Evolutionary conservation across 2,888 invertebrate genomes (phyloP).

Genomic region (Idaea biselata): DNA sequence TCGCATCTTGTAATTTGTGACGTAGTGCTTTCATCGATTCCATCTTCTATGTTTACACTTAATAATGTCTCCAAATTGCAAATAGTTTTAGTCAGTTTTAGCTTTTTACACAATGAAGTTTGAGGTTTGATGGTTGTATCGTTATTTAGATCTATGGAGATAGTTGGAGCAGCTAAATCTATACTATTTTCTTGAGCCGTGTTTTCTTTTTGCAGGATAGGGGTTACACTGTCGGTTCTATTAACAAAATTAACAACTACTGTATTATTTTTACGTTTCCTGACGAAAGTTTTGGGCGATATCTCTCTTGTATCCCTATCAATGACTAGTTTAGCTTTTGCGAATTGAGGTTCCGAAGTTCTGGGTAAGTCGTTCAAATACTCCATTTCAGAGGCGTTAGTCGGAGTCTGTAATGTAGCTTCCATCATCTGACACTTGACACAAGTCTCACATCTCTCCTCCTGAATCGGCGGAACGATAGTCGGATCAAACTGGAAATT

Average conservation of each 20-base stretch:
- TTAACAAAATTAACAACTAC: conserved; percentile 57
- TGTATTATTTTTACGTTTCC: conserved; percentile 66
- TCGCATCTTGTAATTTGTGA: conserved; percentile 4
- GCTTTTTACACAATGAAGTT: conserved; percentile 9
- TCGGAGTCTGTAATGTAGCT: conserved; percentile 86
- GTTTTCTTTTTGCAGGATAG: not conserved
- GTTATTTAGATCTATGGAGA: not conserved
- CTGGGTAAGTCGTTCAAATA: conserved; percentile 72
- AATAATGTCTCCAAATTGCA: conserved; percentile 22
- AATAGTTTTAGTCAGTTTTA: conserved; percentile 24
- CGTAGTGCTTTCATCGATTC: not conserved
- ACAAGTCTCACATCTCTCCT: conserved; percentile 78
- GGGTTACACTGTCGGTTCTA: conserved; percentile 5
- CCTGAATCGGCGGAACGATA: conserved; percentile 66
- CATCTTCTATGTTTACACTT: conserved; percentile 12
- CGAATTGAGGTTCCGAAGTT: conserved; percentile 64
- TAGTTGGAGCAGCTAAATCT: not conserved
- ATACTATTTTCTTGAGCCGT: not conserved
- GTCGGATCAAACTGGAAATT: conserved; percentile 76
- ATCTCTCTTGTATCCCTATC: conserved; percentile 40
- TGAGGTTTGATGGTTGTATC: not conserved
- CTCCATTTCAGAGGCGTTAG: conserved; percentile 87
- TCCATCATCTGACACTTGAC: conserved; percentile 76
- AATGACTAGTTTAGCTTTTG: conserved; percentile 53
- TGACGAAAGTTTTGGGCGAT: conserved; percentile 66